Base-by-base conservation (phyloP, 2,113 vertebrate genomes). In the Pituophis catenifer region DNA sequence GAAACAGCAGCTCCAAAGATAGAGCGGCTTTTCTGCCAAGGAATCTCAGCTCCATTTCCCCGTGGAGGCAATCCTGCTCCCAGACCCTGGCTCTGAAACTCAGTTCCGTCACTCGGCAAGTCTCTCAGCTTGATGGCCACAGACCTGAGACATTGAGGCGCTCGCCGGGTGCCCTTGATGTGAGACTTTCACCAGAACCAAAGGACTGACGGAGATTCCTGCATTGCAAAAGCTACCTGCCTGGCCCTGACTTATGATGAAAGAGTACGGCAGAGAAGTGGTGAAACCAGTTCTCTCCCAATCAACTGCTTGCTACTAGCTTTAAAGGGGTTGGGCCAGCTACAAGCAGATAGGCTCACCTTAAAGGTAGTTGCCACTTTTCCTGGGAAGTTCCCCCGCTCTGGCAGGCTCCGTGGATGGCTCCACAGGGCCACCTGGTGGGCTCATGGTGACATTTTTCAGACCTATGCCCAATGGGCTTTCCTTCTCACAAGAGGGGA, bases 261-360 rank as follows among this genome's bases (percentile, higher is more conserved):
- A 93, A 93, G 92, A 87, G 29, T 90, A 52, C 90, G 8, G 89
- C 92, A 93, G 89, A 93, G 92, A 85, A 93, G 92, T 93, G 92
- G 92, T 90, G 57, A 65, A 90, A 93, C 92, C 75, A 86, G 92
- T 90, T 93, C 89, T 86, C 92, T 65, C 92, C 92, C 92, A 93
- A 93, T 86, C 89, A 86, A 90, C 89, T 90, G 75, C 92, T 90
- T 86, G 81, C 89, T 90, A 53, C 89, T 90, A 52, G 92, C 92
- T 87, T 90, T 87, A 87, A 93, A 93, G 81, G 92, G 92, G 89
- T 81, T 90, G 92, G 89, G 89, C 92, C 89, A 86, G 90, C 81
- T 54, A 58, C 89, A 90, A 57, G 90, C 89, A 93, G 86, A 87
- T 93, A 93, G 89, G 38, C 75, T 90, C 89, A 93, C 92, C 92